Percentiles rank a stretch among this genome's conserved stretches.
Evolutionary conservation across 1,140 invertebrate species (phyloP).

Genomic region (Babylonia areolata): DNA sequence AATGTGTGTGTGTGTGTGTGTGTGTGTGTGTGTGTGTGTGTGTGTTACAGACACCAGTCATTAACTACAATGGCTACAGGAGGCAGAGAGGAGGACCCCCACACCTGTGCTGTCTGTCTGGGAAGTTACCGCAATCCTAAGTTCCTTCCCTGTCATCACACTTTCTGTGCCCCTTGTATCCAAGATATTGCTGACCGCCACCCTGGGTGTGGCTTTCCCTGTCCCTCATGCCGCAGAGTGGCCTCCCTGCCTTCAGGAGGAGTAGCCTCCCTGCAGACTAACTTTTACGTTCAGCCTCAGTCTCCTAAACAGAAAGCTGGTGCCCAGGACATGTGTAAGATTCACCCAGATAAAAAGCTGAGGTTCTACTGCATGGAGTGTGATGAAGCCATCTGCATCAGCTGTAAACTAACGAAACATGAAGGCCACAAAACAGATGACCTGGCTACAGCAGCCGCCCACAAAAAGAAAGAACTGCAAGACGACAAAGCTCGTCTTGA

Average conservation of each 20-base stretch:
- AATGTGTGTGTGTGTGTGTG: constrained; percentile 3
- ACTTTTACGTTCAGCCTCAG: not conserved
- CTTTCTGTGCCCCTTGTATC: too few relatives aligned
- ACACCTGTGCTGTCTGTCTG: too few relatives aligned
- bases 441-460: not conserved
- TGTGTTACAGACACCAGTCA: too few relatives aligned
- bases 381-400: not conserved
- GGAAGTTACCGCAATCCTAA: too few relatives aligned
- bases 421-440: not conserved
- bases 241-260: too few relatives aligned
- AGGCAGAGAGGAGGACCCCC: too few relatives aligned
- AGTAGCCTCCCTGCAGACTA: too few relatives aligned
- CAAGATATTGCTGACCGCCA: too few relatives aligned
- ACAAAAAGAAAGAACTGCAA: not conserved
- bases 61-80: too few relatives aligned
- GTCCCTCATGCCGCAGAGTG: too few relatives aligned
- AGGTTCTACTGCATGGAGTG: not conserved
- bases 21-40: constrained; percentile 14
- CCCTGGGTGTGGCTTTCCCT: too few relatives aligned
- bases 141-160: too few relatives aligned
- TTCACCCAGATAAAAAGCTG: not conserved
- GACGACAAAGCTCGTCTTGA: not conserved
- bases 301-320: not conserved
- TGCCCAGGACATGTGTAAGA: not conserved
- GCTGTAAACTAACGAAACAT: not conserved